Evolutionary conservation across 2,797 vertebrate species (phyloP).

Genomic region (Tiaroga cobitis): DNA sequence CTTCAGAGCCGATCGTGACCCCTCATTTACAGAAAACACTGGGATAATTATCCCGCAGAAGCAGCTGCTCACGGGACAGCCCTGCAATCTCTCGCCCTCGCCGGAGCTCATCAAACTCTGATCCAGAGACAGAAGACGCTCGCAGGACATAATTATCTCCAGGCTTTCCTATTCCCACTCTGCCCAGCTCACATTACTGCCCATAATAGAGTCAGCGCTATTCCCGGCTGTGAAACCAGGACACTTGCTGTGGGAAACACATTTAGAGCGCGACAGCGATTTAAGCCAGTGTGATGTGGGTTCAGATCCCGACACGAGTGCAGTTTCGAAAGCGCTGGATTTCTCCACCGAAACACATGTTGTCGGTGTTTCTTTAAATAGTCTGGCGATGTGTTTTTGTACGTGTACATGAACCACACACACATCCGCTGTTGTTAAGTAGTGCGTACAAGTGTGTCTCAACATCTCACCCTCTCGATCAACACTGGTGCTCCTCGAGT

Average conservation of each 20-base stretch:
- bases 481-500: too few species aligned
- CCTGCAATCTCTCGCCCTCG: constrained; percentile 59
- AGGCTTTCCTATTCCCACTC: constrained; percentile 75
- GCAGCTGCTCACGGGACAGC: constrained; percentile 39
- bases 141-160: constrained; percentile 71
- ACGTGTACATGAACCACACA: not conserved
- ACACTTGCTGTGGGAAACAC: constrained; percentile 78
- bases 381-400: not conserved
- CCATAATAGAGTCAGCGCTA: constrained; percentile 76
- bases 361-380: not conserved
- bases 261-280: constrained; percentile 57
- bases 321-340: not conserved
- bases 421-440: not conserved
- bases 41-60: constrained; percentile 13
- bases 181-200: constrained; percentile 77
- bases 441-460: not conserved
- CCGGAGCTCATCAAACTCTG: not conserved
- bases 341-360: not conserved
- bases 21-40: not conserved
- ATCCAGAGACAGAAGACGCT: constrained; percentile 35
- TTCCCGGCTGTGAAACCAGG: constrained; percentile 81
- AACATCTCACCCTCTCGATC: not conserved
- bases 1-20: constrained; percentile 1
- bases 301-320: not conserved
- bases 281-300: not conserved